Base-by-base conservation (phyloP, 2,113 vertebrate species). In the Condylura cristata region DNA sequence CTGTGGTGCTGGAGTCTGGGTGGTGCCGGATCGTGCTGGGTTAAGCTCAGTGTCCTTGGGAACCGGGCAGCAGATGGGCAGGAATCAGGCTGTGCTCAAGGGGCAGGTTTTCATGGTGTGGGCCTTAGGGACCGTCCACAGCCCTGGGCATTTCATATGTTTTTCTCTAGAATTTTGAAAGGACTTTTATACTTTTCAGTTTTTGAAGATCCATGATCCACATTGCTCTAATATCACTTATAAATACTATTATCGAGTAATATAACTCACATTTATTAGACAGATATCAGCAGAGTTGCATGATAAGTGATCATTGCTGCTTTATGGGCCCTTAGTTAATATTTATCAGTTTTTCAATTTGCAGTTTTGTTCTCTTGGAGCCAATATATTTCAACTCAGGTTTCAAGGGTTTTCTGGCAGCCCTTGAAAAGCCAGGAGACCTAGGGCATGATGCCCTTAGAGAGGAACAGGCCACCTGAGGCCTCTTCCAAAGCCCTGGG, bases 281-380 rank as follows among this genome's bases (percentile, higher is more conserved):
- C 83, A 86, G 18, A 22, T 14, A 70, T 48, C 10, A 68, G 12
- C 24, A 24, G 26, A 79, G 13, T 34, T 86, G 39, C 58, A 78
- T 70, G 53, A 17, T 60, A 78, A 56, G 37, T 86, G 56, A 32
- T 51, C 22, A 41, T n/a, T 84, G 72, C n/a, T 18, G 65, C 79
- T 92, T 94, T 70, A 74, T 60, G 24, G 58, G 16, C 79, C 34
- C 76, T 90, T 87, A 95, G 63, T 58, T 78, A 91, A 91, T 63
- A 78, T 75, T 90, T 83, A 60, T 17, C 85, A 44, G 71, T 51
- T 51, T 88, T 88, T 65, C 44, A 90, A 53, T 84, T 63, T 80
- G 90, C 72, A 81, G 41, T 76, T 53, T 81, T 66, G 3, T 87
- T n/a, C 87, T 24, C 71, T 94, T 83, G 20, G 24, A 84, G 66